Conservation (phyloP, 2,888 invertebrate species). For the Andricus quercusramuli region DNA sequence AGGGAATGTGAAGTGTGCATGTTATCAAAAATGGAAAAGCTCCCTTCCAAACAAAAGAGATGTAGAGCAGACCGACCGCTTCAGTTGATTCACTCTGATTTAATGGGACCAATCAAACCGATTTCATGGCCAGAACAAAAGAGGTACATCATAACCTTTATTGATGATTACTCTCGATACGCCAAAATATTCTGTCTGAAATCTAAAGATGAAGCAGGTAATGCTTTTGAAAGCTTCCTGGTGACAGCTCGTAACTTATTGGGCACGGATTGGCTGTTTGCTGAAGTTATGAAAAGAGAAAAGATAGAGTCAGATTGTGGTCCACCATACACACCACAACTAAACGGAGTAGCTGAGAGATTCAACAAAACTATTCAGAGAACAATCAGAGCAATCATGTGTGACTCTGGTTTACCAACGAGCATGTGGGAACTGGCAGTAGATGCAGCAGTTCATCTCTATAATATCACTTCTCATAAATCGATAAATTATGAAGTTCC, state of each 20-base stretch:
- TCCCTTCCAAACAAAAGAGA: constrained; percentile 51
- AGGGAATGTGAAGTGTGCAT: constrained; percentile 56
- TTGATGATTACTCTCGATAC: constrained; percentile 56
- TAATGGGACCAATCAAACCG: constrained; percentile 58
- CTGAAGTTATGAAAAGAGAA: constrained; percentile 41
- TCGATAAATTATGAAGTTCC: constrained; percentile 37
- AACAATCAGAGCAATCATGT: constrained; percentile 46
- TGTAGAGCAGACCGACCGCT: constrained; percentile 47
- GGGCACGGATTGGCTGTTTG: constrained; percentile 44
- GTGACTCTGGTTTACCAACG: constrained; percentile 48
- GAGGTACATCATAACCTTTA: constrained; percentile 51
- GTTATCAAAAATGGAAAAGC: constrained; percentile 57
- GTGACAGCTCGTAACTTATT: constrained; percentile 51
- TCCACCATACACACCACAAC: constrained; percentile 43
- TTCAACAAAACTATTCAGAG: constrained; percentile 49
- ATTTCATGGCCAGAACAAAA: constrained; percentile 47
- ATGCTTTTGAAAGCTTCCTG: constrained; percentile 52
- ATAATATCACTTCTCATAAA: constrained; percentile 55
- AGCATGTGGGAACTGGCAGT: constrained; percentile 54
- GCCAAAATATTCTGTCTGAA: constrained; percentile 41
- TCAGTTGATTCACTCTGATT: constrained; percentile 53
- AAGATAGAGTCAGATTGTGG: constrained; percentile 37
- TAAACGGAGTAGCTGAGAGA: constrained; percentile 52
- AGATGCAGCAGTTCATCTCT: constrained; percentile 50
- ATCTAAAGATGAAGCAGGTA: constrained; percentile 43